Percentiles rank a stretch among this genome's conserved stretches.
Evolutionary conservation across 2,113 vertebrate genomes (phyloP).

Genomic region (Phylloscopus trochilus): DNA sequence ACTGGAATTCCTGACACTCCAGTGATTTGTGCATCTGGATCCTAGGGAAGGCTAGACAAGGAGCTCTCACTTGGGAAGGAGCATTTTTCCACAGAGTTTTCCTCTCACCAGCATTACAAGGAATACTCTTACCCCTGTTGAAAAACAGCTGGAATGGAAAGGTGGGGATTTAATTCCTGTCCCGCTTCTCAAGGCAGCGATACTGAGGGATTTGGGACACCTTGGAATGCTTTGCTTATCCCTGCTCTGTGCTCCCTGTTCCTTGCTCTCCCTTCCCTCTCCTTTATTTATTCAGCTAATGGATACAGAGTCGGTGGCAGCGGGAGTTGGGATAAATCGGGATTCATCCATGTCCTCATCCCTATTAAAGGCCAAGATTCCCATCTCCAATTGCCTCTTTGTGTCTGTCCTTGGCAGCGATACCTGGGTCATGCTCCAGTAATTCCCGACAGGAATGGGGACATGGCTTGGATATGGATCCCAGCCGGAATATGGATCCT

Average conservation of each 20-base stretch:
- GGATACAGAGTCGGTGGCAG: not conserved
- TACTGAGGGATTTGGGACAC: not conserved
- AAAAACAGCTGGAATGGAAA: not conserved
- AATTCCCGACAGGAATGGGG: not conserved
- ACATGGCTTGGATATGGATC: not conserved
- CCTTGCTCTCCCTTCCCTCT: not conserved
- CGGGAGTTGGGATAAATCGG: not conserved
- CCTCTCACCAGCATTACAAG: not conserved
- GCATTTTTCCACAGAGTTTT: not conserved
- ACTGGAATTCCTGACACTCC: not conserved
- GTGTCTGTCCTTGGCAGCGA: conserved; percentile 1
- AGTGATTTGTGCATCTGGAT: not conserved
- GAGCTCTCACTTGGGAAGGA: not conserved
- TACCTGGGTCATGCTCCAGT: conserved; percentile 16
- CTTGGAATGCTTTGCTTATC: not conserved
- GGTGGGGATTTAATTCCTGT: not conserved
- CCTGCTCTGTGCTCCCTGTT: rapidly evolving
- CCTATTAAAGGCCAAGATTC: conserved; percentile 48
- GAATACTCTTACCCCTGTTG: not conserved
- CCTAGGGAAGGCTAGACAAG: not conserved
- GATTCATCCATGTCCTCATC: not conserved
- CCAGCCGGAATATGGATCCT: not conserved
- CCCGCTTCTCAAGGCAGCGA: rapidly evolving
- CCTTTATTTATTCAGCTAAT: not conserved
- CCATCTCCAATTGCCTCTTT: conserved; percentile 30